phyloP scores from a whole-genome alignment of 2,888 invertebrate species.

The Aromia moschata region DNA sequence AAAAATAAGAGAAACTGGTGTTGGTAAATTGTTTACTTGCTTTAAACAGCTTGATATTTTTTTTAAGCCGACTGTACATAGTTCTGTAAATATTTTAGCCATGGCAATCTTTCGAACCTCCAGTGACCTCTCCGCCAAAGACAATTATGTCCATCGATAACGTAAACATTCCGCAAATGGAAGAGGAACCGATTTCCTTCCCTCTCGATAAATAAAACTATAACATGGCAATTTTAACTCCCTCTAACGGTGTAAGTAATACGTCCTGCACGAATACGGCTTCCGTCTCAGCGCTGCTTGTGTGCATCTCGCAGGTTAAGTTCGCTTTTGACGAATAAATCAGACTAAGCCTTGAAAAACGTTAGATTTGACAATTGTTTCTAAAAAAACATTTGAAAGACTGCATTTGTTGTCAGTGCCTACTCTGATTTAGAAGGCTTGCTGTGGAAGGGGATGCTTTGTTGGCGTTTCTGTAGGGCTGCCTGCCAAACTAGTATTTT shows the following conservation, averaged over 20 bases:
- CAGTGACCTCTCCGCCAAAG: slow-evolving; percentile 60
- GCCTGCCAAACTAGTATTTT: too few relatives aligned
- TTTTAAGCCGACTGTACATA: slow-evolving; percentile 38
- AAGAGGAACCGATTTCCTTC: slow-evolving; percentile 51
- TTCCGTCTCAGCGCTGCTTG: too few relatives aligned
- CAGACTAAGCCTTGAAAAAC: too few relatives aligned
- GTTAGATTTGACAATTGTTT: too few relatives aligned
- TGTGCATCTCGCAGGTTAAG: too few relatives aligned
- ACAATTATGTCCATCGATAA: slow-evolving; percentile 52
- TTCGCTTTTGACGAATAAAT: too few relatives aligned
- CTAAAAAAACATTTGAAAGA: too few relatives aligned
- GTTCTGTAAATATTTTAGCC: slow-evolving; percentile 56
- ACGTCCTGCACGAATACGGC: too few relatives aligned
- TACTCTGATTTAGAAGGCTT: background rate
- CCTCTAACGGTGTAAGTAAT: slow-evolving; percentile 29
- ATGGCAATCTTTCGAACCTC: slow-evolving; percentile 57
- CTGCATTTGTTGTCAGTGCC: background rate
- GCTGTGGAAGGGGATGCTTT: too few relatives aligned
- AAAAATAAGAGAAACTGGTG: background rate
- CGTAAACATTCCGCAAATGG: slow-evolving; percentile 40
- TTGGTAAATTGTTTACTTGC: background rate
- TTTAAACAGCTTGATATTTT: background rate
- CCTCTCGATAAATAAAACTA: slow-evolving; percentile 53
- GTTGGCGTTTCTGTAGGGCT: too few relatives aligned
- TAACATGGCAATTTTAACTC: background rate